Base-by-base conservation (phyloP, 30 jellyfish, hydroid and myxozoan genomes). In the Aurelia sp. region DNA sequence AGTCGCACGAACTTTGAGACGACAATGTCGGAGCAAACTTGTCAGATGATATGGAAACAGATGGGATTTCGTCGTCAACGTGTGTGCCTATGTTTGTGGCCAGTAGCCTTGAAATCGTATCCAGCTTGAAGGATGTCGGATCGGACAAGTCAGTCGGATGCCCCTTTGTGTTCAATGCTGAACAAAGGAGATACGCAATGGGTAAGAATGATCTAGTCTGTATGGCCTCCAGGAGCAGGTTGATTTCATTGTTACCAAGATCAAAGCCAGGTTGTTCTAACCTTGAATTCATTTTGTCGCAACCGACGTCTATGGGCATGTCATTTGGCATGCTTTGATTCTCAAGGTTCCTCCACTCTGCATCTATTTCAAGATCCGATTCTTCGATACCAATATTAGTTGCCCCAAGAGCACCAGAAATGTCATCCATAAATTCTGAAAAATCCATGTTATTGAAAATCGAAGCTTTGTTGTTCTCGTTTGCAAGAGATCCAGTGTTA, bases 191-290 rank as follows among this genome's bases (percentile, higher is more conserved):
- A 19, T 72, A 73, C 4, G 62, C 80, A 15, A 84, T 63, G 33
- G 93, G 93, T 19, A 67, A 44, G 27, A 84, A 73, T 15, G 93
- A 84, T 19, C 85, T 76, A 9, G 93, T 84, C 38, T 68, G 84
- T 7, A 84, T 52, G 16, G 93, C 93, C 52, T 84, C 93, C 4
- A 67, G 53, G 33, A 84, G 82, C 63, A 84, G 73, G 18, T 73
- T 65, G 8, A 79, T 53, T 60, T 79, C 80, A 59, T 21, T 59
- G 69, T n/a, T 59, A 18, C 69, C 69, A 8, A 59, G 33, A 59
- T 59, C 69, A 59, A 59, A n/a, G 33, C 33, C 69, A 18, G 69
- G 69, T 44, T 44, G 55, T 0, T 44, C 55, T 44, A 5, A 5
- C 9, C 55, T 44, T 44, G 55, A 8, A 9, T 44, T 9, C 15